Evolutionary conservation across 2,797 vertebrate species (phyloP).

Genomic region (Lutjanus argentimaculatus): DNA sequence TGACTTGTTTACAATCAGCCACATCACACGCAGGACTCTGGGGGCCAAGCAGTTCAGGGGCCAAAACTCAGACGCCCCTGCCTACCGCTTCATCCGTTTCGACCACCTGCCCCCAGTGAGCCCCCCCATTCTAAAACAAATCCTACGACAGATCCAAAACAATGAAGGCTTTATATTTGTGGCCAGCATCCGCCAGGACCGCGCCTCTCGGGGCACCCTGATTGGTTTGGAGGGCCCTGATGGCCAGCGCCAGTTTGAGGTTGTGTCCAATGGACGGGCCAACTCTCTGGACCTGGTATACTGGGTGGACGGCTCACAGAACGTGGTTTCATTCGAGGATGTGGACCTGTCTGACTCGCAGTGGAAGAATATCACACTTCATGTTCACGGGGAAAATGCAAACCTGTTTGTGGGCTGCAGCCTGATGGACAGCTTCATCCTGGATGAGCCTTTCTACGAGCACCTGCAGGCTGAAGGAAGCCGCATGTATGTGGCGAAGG

Average conservation of each 20-base stretch:
- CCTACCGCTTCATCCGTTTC: constrained; percentile 96
- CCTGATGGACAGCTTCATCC: constrained; percentile 94
- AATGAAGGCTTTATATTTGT: constrained; percentile 95
- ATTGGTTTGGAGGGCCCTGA: constrained; percentile 90
- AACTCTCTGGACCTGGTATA: constrained; percentile 97
- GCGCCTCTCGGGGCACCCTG: constrained; percentile 92
- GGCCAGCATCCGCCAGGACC: constrained; percentile 95
- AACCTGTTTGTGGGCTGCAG: constrained; percentile 95
- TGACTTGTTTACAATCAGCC: constrained; percentile 94
- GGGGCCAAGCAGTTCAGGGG: constrained; percentile 96
- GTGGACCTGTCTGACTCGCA: constrained; percentile 96
- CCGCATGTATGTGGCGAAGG: constrained; percentile 94
- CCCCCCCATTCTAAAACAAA: constrained; percentile 86
- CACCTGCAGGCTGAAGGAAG: constrained; percentile 89
- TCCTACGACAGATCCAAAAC: constrained; percentile 88
- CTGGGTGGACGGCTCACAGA: constrained; percentile 92
- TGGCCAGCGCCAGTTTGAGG: constrained; percentile 92
- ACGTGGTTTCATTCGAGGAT: constrained; percentile 93
- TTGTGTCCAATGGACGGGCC: constrained; percentile 94
- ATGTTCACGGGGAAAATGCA: constrained; percentile 93
- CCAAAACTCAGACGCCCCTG: constrained; percentile 87
- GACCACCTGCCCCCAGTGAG: constrained; percentile 94
- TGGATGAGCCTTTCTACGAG: constrained; percentile 98
- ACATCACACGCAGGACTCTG: constrained; percentile 93
- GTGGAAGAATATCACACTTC: constrained; percentile 97